These are phyloP conservation scores for Mormyrus iriodes DNA, from an alignment of 2,113 vertebrate genomes.

Conservation along the genomic window DNA sequence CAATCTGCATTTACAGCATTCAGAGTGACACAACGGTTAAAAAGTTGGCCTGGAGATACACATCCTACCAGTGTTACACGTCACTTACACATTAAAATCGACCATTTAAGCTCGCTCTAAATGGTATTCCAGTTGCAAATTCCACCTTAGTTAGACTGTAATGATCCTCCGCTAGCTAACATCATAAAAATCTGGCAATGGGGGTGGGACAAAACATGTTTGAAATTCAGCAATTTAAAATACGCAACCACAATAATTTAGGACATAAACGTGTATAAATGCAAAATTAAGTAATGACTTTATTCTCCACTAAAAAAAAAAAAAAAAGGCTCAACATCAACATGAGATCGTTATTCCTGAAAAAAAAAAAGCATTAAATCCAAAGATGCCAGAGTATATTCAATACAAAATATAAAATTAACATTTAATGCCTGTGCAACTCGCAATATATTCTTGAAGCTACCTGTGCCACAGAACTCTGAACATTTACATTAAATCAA, in stretches of 20 bases:
- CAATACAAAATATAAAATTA: constrained; percentile 5
- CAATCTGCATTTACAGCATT: neutral
- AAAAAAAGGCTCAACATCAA: neutral
- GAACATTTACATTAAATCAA: neutral
- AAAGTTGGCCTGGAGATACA: neutral
- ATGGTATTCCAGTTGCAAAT: no score
- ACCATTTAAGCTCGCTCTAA: neutral
- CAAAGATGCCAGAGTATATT: neutral
- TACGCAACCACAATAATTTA: neutral
- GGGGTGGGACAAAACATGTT: neutral
- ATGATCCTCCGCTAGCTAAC: neutral
- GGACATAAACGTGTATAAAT: neutral
- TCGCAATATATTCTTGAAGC: neutral
- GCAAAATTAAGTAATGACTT: neutral
- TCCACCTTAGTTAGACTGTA: neutral
- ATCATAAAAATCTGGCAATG: neutral
- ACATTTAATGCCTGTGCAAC: constrained; percentile 1
- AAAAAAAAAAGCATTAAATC: neutral
- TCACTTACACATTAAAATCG: no score
- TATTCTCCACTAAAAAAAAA: neutral
- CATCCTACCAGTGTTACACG: no score
- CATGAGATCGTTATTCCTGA: neutral
- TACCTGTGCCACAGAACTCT: neutral
- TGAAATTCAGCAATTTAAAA: neutral
- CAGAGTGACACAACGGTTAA: neutral